Percentiles rank a stretch among this genome's conserved stretches.
These are phyloP conservation scores for Anthopleura xanthogrammica DNA, from an alignment of 92 coral and sea anemone genomes.

Conservation along the genomic window DNA sequence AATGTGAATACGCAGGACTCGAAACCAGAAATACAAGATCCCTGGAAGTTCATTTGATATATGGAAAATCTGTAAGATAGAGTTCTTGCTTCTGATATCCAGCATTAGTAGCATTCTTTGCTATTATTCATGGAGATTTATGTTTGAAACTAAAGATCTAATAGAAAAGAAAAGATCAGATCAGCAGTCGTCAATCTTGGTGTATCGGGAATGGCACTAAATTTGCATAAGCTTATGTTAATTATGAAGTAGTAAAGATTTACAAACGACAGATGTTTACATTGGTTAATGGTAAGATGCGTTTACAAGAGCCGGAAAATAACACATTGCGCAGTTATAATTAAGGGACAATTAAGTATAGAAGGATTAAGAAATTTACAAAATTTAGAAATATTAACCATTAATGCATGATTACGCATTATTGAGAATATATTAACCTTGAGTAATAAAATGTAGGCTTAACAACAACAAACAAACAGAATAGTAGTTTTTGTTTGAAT, in stretches of 20 bases:
- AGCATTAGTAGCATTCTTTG: neutral
- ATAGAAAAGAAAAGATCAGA: neutral
- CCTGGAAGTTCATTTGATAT: neutral
- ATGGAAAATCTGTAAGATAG: neutral
- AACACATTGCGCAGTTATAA: neutral
- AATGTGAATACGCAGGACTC: conserved; percentile 15
- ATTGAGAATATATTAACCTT: too few species aligned
- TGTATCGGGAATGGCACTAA: neutral
- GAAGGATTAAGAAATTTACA: too few species aligned
- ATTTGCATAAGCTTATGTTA: neutral
- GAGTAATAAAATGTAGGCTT: neutral
- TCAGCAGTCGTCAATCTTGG: conserved; percentile 3
- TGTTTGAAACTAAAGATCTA: conserved; percentile 8
- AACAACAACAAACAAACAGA: too few species aligned
- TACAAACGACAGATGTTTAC: conserved; percentile 11
- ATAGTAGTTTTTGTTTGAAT: too few species aligned
- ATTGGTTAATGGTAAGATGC: neutral
- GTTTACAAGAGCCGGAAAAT: neutral
- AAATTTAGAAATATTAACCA: too few species aligned
- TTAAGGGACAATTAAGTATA: neutral
- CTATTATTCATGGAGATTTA: neutral
- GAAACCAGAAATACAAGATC: neutral
- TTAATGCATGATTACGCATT: too few species aligned
- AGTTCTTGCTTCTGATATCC: neutral
- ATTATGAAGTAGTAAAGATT: neutral